A percentile compares a stretch with the other conserved stretches of the same genome.
These are phyloP conservation scores for Allophyes oxyacanthae DNA, from an alignment of 2,888 invertebrate genomes.

Conservation along the genomic window DNA sequence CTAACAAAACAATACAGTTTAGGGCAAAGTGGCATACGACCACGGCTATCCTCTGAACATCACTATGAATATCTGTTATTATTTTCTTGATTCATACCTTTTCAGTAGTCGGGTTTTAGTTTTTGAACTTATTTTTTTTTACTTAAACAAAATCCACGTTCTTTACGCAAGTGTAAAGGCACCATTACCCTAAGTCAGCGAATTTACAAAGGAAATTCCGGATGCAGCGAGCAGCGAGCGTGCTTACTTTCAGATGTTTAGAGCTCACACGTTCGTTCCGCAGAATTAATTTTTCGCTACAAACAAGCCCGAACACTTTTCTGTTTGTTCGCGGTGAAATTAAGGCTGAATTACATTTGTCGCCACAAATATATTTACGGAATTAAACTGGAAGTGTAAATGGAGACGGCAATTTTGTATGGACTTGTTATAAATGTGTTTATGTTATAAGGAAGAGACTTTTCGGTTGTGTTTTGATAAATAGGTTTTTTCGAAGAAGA, in stretches of 20 bases:
- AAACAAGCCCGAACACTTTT: conserved; percentile 30
- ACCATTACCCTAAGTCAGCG: conserved; percentile 48
- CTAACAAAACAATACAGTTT: too few relatives aligned
- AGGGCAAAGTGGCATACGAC: too few relatives aligned
- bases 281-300: conserved; percentile 43
- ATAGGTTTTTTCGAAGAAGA: not conserved
- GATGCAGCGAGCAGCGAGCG: conserved; percentile 48
- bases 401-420: not conserved
- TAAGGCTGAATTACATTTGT: conserved; percentile 11
- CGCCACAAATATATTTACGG: not conserved
- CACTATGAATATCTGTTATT: too few relatives aligned
- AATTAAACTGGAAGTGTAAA: conserved; percentile 3
- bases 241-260: conserved; percentile 53
- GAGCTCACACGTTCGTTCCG: conserved; percentile 22
- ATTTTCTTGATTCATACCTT: too few relatives aligned
- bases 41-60: too few relatives aligned
- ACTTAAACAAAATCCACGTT: conserved; percentile 2
- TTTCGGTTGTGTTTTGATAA: not conserved
- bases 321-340: conserved; percentile 17
- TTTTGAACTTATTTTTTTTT: too few relatives aligned
- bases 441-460: not conserved
- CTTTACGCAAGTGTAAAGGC: conserved; percentile 22
- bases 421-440: not conserved
- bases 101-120: too few relatives aligned
- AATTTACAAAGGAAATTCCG: conserved; percentile 63